Conservation (phyloP, 2,888 invertebrate genomes). For the Mesochorus sp. region DNA sequence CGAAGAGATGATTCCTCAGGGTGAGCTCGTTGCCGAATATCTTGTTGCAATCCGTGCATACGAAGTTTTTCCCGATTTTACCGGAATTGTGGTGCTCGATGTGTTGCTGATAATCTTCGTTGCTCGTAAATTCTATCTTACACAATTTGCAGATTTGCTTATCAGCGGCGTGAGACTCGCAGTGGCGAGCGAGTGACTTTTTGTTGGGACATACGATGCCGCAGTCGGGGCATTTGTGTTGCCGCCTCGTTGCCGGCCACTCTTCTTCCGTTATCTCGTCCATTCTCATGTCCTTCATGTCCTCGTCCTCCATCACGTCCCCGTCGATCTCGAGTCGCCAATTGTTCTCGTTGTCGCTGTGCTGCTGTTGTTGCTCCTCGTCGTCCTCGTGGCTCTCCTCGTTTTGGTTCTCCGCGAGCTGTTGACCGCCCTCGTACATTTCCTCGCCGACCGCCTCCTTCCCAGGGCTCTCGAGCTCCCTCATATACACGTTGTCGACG, state of each 20-base stretch:
- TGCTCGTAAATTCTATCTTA: conserved; percentile 71
- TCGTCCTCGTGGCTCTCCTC: conserved; percentile 2
- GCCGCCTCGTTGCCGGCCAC: conserved; percentile 53
- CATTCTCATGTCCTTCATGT: conserved; percentile 4
- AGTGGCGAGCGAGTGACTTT: conserved; percentile 69
- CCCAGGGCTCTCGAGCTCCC: conserved; percentile 49
- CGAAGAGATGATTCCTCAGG: conserved; percentile 79
- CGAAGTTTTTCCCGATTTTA: conserved; percentile 70
- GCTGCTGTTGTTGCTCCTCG: not conserved
- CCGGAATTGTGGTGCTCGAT: conserved; percentile 69
- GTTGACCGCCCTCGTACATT: not conserved
- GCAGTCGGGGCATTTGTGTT: conserved; percentile 71
- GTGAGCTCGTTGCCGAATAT: conserved; percentile 78
- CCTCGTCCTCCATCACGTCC: not conserved
- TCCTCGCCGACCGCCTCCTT: conserved; percentile 46
- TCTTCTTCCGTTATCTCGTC: conserved; percentile 11
- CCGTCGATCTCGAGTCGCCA: conserved; percentile 20
- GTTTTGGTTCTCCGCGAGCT: conserved; percentile 4
- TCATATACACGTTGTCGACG: conserved; percentile 64
- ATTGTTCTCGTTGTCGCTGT: not conserved
- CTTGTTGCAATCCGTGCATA: conserved; percentile 78
- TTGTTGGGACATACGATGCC: conserved; percentile 68
- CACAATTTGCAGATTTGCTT: conserved; percentile 75
- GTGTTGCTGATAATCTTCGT: conserved; percentile 74
- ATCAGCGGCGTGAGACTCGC: conserved; percentile 70